Evolutionary conservation across 1,140 invertebrate genomes (phyloP).

Genomic region (Macrobrachium nipponense): DNA sequence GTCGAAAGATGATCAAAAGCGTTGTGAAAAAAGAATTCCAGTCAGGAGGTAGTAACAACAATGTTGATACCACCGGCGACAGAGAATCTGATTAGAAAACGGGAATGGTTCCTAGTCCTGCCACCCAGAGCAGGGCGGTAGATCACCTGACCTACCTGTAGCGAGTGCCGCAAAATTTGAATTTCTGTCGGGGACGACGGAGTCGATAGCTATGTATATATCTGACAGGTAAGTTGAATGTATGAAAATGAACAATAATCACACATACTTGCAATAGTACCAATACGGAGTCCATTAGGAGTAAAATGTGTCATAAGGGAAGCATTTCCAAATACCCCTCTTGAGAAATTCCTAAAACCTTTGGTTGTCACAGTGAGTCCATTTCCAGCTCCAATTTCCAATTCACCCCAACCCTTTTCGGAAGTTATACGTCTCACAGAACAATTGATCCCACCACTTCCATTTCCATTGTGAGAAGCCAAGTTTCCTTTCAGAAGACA

Average conservation of each 20-base stretch:
- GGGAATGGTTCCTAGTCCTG: too few relatives aligned
- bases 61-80: too few relatives aligned
- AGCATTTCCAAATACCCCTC: constrained; percentile 55
- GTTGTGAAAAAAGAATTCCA: too few relatives aligned
- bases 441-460: constrained; percentile 80
- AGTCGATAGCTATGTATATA: too few relatives aligned
- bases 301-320: constrained; percentile 50
- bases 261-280: constrained; percentile 61
- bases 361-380: constrained; percentile 49
- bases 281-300: constrained; percentile 44
- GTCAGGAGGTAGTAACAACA: too few relatives aligned
- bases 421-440: constrained; percentile 82
- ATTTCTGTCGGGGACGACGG: too few relatives aligned
- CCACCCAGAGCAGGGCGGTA: too few relatives aligned
- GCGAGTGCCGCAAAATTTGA: too few relatives aligned
- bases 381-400: constrained; percentile 72
- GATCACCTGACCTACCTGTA: too few relatives aligned
- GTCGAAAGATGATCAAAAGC: too few relatives aligned
- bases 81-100: too few relatives aligned
- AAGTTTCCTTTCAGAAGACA: constrained; percentile 72
- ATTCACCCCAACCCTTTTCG: constrained; percentile 85
- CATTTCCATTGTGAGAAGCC: constrained; percentile 87
- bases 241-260: not conserved
- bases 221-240: too few relatives aligned
- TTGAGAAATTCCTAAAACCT: constrained; percentile 56